These are phyloP conservation scores for Myiotriccus ornatus DNA, from an alignment of 2,797 vertebrate species.

Conservation along the genomic window DNA sequence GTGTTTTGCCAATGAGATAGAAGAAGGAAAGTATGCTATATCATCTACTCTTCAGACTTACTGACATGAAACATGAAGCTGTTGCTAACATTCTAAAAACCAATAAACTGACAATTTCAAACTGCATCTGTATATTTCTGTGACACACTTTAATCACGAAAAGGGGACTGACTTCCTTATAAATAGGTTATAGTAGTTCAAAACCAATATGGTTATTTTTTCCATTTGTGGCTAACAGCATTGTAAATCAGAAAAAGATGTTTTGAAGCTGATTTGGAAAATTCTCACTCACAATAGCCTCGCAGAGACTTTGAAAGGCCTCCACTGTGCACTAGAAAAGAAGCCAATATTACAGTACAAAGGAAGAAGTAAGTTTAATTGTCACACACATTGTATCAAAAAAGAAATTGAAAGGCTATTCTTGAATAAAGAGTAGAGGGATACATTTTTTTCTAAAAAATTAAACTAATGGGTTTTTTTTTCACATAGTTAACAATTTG, in stretches of 20 bases:
- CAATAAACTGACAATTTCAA: neutral
- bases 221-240: neutral
- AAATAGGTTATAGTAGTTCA: neutral
- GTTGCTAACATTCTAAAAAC: neutral
- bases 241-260: neutral
- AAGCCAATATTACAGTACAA: neutral
- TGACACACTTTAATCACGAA: neutral
- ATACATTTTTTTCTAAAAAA: neutral
- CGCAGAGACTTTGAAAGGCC: neutral
- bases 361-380: neutral
- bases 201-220: neutral
- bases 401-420: neutral
- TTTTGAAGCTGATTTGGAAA: neutral
- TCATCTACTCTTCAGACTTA: neutral
- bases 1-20: neutral
- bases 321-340: neutral
- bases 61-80: neutral
- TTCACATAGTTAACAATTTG: neutral
- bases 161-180: neutral
- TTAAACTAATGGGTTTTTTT: neutral
- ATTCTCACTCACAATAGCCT: neutral
- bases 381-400: neutral
- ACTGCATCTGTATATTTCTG: neutral
- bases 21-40: neutral
- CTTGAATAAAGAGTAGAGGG: neutral